A percentile compares a stretch with the other conserved stretches of the same genome.
phyloP scores from a whole-genome alignment of 2,888 invertebrate genomes.

The Alcis repandata region DNA sequence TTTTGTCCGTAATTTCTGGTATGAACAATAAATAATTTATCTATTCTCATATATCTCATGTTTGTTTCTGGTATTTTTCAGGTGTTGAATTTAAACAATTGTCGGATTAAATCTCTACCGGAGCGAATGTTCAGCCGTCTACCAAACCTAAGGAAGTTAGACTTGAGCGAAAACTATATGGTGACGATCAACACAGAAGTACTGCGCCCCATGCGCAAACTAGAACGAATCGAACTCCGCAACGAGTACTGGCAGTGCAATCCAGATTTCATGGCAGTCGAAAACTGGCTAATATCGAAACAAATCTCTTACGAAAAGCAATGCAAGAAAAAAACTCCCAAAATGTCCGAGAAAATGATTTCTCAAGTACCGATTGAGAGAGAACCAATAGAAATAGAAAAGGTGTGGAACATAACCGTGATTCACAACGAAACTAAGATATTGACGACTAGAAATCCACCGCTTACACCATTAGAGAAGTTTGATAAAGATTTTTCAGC shows the following conservation, averaged over 20 bases:
- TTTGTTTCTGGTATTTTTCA: slow-evolving; percentile 61
- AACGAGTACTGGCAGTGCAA: slow-evolving; percentile 87
- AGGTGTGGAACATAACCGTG: slow-evolving; percentile 76
- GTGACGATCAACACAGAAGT: slow-evolving; percentile 80
- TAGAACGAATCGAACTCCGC: slow-evolving; percentile 83
- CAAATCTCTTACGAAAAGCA: slow-evolving; percentile 79
- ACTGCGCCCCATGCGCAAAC: slow-evolving; percentile 77
- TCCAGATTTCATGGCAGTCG: slow-evolving; percentile 71
- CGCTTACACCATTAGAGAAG: slow-evolving; percentile 70
- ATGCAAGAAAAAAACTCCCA: slow-evolving; percentile 71
- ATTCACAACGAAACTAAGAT: slow-evolving; percentile 55
- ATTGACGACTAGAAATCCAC: slow-evolving; percentile 49
- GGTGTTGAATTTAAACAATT: slow-evolving; percentile 86
- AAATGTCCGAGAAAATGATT: slow-evolving; percentile 87
- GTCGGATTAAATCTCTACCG: slow-evolving; percentile 86
- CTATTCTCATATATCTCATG: neutral
- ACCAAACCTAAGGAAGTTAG: slow-evolving; percentile 85
- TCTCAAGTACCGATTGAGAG: slow-evolving; percentile 73
- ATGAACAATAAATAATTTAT: no score
- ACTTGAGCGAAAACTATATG: slow-evolving; percentile 88
- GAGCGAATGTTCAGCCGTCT: slow-evolving; percentile 82
- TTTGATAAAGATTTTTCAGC: slow-evolving; percentile 79
- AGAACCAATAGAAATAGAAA: slow-evolving; percentile 71
- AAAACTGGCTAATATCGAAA: slow-evolving; percentile 73
- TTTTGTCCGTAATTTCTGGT: no score